Conservation (phyloP, 2,797 vertebrate species). For the Semotilus atromaculatus region DNA sequence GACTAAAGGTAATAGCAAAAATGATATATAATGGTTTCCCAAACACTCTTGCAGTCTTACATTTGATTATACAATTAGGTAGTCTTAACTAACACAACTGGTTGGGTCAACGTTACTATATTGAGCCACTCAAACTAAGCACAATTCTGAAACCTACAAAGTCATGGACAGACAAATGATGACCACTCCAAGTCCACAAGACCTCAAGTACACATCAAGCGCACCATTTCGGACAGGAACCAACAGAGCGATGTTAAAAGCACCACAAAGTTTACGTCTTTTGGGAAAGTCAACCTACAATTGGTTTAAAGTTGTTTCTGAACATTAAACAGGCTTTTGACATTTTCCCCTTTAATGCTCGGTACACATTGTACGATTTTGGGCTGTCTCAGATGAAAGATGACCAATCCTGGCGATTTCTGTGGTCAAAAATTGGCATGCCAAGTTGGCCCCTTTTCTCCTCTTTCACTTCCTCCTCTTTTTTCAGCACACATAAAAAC, state of each 20-base stretch:
- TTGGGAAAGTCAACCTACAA: background rate
- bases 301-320: background rate
- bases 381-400: background rate
- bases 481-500: background rate
- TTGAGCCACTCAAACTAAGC: slow-evolving; percentile 1
- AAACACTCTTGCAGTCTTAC: background rate
- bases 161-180: background rate
- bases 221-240: background rate
- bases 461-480: background rate
- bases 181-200: background rate
- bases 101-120: background rate
- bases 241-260: background rate
- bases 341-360: background rate
- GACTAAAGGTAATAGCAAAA: background rate
- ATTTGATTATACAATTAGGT: background rate
- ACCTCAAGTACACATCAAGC: background rate
- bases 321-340: background rate
- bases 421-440: background rate
- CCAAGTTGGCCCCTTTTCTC: background rate
- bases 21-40: background rate
- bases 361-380: background rate
- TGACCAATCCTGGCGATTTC: background rate
- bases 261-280: background rate
- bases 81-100: background rate
- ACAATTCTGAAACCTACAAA: background rate